These are phyloP conservation scores for Baryphthengus martii DNA, from an alignment of 2,113 vertebrate species.

Conservation along the genomic window DNA sequence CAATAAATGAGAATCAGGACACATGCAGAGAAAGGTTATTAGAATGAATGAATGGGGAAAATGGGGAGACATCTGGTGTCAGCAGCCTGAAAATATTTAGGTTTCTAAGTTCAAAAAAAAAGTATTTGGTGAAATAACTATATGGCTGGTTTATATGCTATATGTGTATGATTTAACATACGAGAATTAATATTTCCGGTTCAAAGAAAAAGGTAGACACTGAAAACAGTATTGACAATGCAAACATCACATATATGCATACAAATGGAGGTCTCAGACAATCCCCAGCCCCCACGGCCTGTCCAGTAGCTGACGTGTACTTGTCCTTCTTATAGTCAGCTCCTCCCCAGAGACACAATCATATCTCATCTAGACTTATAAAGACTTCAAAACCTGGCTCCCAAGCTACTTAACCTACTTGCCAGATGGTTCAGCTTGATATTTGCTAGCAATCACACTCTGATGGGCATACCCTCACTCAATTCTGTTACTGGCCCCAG, in stretches of 20 bases:
- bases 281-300: background rate
- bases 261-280: background rate
- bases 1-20: background rate
- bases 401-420: background rate
- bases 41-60: background rate
- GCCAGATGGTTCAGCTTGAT: background rate
- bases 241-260: background rate
- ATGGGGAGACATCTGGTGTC: background rate
- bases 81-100: background rate
- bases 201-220: background rate
- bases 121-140: background rate
- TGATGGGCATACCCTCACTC: background rate
- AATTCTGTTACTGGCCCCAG: background rate
- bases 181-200: background rate
- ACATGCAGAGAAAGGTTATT: background rate
- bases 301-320: background rate
- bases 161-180: background rate
- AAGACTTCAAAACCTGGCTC: background rate
- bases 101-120: background rate
- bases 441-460: background rate
- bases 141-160: background rate
- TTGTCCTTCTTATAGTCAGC: background rate
- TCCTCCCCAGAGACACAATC: background rate
- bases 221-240: background rate
- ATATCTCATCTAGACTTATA: background rate